Evolutionary conservation across 1,140 invertebrate genomes (phyloP).

Genomic region (Drosophila pseudoobscura): DNA sequence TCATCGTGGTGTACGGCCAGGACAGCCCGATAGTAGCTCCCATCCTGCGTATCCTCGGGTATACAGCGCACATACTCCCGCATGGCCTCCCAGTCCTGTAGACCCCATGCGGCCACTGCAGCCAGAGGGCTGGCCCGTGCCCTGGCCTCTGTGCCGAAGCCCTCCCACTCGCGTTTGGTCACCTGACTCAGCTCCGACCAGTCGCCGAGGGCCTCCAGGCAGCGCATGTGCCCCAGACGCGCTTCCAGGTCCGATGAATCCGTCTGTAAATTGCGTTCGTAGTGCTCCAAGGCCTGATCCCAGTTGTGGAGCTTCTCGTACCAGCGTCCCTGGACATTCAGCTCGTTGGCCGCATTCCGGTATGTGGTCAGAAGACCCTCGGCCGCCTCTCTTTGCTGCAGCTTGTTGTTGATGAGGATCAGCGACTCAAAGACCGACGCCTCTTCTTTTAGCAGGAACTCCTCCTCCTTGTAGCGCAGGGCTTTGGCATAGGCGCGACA

Average conservation of each 20-base stretch:
- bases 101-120: slow-evolving; percentile 96
- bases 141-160: slow-evolving; percentile 88
- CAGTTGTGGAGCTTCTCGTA: slow-evolving; percentile 99
- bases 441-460: slow-evolving; percentile 88
- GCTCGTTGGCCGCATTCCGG: slow-evolving; percentile 86
- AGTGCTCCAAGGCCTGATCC: slow-evolving; percentile 96
- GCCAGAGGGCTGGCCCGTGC: slow-evolving; percentile 95
- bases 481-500: slow-evolving; percentile 97
- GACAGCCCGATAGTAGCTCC: slow-evolving; percentile 98
- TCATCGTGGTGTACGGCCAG: slow-evolving; percentile 94
- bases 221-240: slow-evolving; percentile 96
- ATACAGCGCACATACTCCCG: slow-evolving; percentile 93
- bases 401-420: slow-evolving; percentile 99
- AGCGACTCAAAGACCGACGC: slow-evolving; percentile 95
- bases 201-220: slow-evolving; percentile 97
- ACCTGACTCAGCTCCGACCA: slow-evolving; percentile 94
- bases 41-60: slow-evolving; percentile 95
- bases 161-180: slow-evolving; percentile 90
- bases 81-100: slow-evolving; percentile 97
- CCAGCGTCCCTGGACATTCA: slow-evolving; percentile 95
- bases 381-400: slow-evolving; percentile 99
- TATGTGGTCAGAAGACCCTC: slow-evolving; percentile 96
- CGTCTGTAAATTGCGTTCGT: slow-evolving; percentile 88
- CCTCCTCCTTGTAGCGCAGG: slow-evolving; percentile 99
- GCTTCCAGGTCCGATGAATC: slow-evolving; percentile 90